These are phyloP conservation scores for Oreochromis mossambicus DNA, from an alignment of 2,797 vertebrate species.

Conservation along the genomic window DNA sequence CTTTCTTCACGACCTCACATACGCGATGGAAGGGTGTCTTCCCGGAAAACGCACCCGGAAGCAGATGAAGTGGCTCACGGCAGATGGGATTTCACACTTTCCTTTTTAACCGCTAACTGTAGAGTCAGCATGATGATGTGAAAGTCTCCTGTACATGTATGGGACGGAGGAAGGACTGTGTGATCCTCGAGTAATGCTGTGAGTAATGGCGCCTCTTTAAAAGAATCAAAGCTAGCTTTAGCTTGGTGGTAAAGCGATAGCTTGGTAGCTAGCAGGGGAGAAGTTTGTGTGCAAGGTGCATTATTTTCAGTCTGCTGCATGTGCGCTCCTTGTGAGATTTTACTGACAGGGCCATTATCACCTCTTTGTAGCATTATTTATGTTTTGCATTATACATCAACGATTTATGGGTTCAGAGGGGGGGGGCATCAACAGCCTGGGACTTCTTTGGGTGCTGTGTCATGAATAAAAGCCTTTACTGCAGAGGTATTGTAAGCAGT, in stretches of 20 bases:
- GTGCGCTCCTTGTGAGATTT: not conserved
- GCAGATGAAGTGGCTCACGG: not conserved
- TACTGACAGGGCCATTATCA: not conserved
- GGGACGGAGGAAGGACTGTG: not conserved
- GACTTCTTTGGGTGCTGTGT: not conserved
- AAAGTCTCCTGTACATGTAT: not conserved
- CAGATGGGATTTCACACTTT: not conserved
- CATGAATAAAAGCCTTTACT: not conserved
- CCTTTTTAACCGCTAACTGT: not conserved
- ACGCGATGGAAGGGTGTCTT: not conserved
- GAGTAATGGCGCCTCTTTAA: not conserved
- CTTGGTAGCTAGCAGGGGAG: not conserved
- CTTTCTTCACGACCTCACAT: not conserved
- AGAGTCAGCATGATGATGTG: not conserved
- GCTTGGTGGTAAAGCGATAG: not conserved
- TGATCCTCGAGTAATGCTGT: not conserved
- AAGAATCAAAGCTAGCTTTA: not conserved
- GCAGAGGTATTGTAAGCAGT: not conserved
- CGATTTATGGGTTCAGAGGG: too few species aligned
- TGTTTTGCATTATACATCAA: not conserved
- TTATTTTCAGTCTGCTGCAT: not conserved
- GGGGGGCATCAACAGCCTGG: not conserved
- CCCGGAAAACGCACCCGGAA: conserved; percentile 26
- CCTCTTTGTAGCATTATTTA: not conserved
- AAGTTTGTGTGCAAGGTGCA: not conserved